These are phyloP conservation scores for Rhamphomyia laevipes DNA, from an alignment of 2,888 invertebrate genomes.

Conservation along the genomic window DNA sequence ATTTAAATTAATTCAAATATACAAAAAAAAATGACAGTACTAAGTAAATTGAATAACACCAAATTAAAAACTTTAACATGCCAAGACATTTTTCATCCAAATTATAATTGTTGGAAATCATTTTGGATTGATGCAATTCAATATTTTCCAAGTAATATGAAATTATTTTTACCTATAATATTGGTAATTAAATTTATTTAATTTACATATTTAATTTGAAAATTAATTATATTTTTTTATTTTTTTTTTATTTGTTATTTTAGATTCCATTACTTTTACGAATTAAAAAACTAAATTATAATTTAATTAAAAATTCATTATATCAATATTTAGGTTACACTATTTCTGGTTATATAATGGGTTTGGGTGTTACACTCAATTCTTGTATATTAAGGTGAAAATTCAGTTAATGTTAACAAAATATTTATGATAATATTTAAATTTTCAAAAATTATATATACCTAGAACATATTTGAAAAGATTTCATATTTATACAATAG, in stretches of 20 bases:
- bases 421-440: background rate
- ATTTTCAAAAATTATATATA: background rate
- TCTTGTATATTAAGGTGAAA: background rate
- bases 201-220: background rate
- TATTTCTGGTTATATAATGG: background rate
- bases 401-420: no score
- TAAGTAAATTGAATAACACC: background rate
- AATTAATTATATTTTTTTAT: background rate
- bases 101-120: conserved; percentile 16
- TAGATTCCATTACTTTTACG: background rate
- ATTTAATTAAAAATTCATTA: background rate
- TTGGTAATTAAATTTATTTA: conserved; percentile 1
- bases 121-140: conserved; percentile 12
- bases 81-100: conserved; percentile 21
- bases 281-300: background rate
- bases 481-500: conserved; percentile 16
- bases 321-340: background rate
- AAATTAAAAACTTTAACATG: conserved; percentile 11
- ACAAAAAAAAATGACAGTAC: background rate
- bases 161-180: conserved; percentile 17
- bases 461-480: conserved; percentile 18
- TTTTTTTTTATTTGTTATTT: background rate
- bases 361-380: background rate
- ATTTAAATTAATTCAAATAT: no score
- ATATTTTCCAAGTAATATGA: conserved; percentile 17